Conservation (phyloP, 1,140 invertebrate species). For the Listronotus bonariensis region DNA sequence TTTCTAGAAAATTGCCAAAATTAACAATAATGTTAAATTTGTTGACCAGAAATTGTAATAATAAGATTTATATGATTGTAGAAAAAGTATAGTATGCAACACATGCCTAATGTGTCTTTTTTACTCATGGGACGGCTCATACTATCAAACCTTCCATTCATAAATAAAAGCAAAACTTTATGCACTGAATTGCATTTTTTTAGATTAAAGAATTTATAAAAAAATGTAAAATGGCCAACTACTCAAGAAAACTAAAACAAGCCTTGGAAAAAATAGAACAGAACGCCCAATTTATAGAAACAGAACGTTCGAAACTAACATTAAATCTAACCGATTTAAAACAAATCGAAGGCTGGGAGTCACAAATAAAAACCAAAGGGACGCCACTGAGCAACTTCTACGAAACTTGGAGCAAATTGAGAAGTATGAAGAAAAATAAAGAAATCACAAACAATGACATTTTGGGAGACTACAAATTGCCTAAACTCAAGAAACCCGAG, state of each 20-base stretch:
- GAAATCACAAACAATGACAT: constrained; percentile 68
- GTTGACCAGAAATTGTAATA: no score
- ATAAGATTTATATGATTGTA: no score
- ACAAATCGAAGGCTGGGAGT: constrained; percentile 79
- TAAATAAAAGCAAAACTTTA: no score
- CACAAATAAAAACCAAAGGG: constrained; percentile 68
- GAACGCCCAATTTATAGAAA: constrained; percentile 73
- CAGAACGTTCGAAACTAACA: constrained; percentile 70
- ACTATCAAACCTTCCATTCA: no score
- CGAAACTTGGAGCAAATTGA: constrained; percentile 73
- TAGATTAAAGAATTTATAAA: constrained; percentile 80
- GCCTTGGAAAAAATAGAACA: constrained; percentile 72
- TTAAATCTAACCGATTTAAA: constrained; percentile 73
- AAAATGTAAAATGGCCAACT: constrained; percentile 78
- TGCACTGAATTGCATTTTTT: no score
- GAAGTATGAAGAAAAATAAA: constrained; percentile 72
- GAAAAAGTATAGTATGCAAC: no score
- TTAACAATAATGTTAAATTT: no score
- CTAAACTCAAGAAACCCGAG: constrained; percentile 61
- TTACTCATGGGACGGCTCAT: no score
- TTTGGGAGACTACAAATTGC: constrained; percentile 65
- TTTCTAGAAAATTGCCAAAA: no score
- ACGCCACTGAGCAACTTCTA: constrained; percentile 77
- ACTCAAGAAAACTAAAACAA: constrained; percentile 76
- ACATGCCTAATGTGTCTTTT: no score